Evolutionary conservation across 2,888 invertebrate genomes (phyloP), one percentile per base, ranked within the genome.

Genomic region (Spatulosminthurus flaviceps): DNA sequence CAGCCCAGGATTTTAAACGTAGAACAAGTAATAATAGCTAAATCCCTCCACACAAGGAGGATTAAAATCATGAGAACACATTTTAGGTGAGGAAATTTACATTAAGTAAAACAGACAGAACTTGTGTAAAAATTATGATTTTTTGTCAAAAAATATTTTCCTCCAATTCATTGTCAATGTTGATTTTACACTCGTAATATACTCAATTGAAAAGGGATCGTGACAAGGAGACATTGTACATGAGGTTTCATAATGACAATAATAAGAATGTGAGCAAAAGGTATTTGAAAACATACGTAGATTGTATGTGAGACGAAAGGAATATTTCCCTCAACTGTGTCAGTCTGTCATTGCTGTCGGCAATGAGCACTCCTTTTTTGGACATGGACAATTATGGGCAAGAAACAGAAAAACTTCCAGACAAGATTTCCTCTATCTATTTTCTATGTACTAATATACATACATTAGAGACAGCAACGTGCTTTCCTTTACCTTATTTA

Each of bases 381-480:
- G 84, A 80, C 72, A 79, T 82, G 80, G 80, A 82, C 84, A 80
- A 82, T 82, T 82, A 83, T 84, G 84, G 84, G 79, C 82, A 81
- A 81, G 79, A 79, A 78, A 80, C 73, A 51, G 60, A 61, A 26
- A 64, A 61, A 74, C 70, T 70, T 70, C 70, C 70, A 70, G 70
- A 41, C 70, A 70, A 70, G 34, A 70, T 70, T 70, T 70, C 42
- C 41, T 70, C 70, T 69, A 24, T 24, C n/a, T 16, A 51, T 51
- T 51, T 19, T 51, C 51, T 9, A 51, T 51, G 34, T 9, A 51
- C 9, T n/a, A 51, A n/a, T n/a, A n/a, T n/a, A n/a, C n/a, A n/a
- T n/a, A n/a, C n/a, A n/a, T n/a, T n/a, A n/a, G n/a, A n/a, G n/a
- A n/a, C 51, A 51, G n/a, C 51, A 51, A 51, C 51, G 51, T 51